Base-by-base conservation (phyloP, 2,888 invertebrate species). In the Ornithoptera alexandrae region DNA sequence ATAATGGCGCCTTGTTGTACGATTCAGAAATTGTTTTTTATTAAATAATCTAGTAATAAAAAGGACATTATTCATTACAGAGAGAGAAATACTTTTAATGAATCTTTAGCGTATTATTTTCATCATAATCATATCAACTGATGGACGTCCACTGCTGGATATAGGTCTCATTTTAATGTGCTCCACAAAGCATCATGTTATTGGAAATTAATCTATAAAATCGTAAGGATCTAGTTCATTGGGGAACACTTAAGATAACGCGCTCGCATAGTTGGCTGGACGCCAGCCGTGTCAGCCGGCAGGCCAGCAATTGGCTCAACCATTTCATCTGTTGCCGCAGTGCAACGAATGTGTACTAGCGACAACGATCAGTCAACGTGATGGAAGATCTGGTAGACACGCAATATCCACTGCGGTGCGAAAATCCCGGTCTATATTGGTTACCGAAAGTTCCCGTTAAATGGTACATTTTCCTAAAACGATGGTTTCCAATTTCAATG, bases 401-500 rank as follows among this genome's bases (percentile, higher is more conserved):
- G 15, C 42, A 22, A 58, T 22, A 30, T 30, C 5, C 42, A 58
- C 15, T 20, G 50, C 6, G 18, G 18, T 53, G 62, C 24, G 46
- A 24, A 22, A 24, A 63, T 1, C 15, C 46, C 12, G 62, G 12
- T 12, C 64, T 64, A 20, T 64, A 64, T 64, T 53, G n/a, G 56
- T 36, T 15, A 50, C 46, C 18, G 53, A 50, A 24, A 53, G 15
- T 50, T 50, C 8, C 20, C 6, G 18, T n/a, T 56, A n/a, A 15
- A 20, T 24, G 64, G 5, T 12, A 64, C 64, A 22, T 64, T 64
- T 64, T 64, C 64, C 64, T 64, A 20, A 30, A 53, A 15, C n/a
- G 7, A 10, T 30, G 3, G 30, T 30, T 30, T 30, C 3, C 30
- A 30, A 30, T 30, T 30, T 30, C 30, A 30, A 30, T 30, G 30